Conservation (phyloP, 2,888 invertebrate genomes). For the Ophion ellenae region DNA sequence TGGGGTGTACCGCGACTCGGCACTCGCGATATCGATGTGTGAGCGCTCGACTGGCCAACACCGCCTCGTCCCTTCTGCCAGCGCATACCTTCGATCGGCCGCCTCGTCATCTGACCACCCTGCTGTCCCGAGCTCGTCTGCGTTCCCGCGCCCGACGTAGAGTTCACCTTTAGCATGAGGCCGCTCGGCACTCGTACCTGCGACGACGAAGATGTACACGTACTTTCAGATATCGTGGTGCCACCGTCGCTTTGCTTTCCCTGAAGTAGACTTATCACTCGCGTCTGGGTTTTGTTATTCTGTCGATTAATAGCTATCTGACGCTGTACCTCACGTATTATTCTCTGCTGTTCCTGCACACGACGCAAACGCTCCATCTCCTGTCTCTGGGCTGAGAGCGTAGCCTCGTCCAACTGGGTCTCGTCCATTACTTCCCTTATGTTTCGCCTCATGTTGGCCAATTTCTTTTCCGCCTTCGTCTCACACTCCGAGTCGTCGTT, state of each 20-base stretch:
- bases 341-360: constrained; percentile 93
- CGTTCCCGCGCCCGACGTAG: constrained; percentile 72
- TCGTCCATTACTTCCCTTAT: constrained; percentile 97
- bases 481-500: constrained; percentile 82
- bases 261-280: constrained; percentile 90
- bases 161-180: constrained; percentile 81
- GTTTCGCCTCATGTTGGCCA: constrained; percentile 90
- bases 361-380: constrained; percentile 94
- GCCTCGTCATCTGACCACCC: constrained; percentile 73
- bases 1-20: constrained; percentile 71
- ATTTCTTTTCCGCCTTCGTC: constrained; percentile 79
- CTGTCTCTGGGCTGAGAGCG: constrained; percentile 95
- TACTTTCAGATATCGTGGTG: constrained; percentile 78
- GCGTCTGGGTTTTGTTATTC: constrained; percentile 88
- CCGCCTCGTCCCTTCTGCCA: constrained; percentile 80
- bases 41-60: constrained; percentile 74
- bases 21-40: constrained; percentile 80
- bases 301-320: constrained; percentile 91
- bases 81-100: constrained; percentile 78
- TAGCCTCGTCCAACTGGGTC: constrained; percentile 95
- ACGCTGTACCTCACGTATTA: constrained; percentile 92
- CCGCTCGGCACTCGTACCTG: constrained; percentile 81
- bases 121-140: constrained; percentile 70
- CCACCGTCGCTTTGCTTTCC: constrained; percentile 85
- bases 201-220: constrained; percentile 73